Conservation (phyloP, 2,113 vertebrate species). For the Crotalus viridis region DNA sequence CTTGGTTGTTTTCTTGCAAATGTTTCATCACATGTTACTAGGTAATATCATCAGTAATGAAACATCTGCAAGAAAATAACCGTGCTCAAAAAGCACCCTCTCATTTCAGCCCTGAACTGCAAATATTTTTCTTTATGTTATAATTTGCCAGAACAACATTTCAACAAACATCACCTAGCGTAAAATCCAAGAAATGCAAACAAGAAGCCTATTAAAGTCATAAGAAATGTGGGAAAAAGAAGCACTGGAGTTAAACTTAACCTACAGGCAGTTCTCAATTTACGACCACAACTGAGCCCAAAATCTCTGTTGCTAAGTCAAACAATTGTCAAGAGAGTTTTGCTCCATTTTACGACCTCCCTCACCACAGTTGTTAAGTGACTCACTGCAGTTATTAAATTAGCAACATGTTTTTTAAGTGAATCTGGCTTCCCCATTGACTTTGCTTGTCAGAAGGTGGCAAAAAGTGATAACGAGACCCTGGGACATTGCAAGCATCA, state of each 20-base stretch:
- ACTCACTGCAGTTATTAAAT: background rate
- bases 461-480: background rate
- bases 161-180: background rate
- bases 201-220: background rate
- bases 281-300: background rate
- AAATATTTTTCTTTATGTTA: background rate
- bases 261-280: background rate
- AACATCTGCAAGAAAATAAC: background rate
- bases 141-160: background rate
- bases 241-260: background rate
- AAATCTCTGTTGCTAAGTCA: background rate
- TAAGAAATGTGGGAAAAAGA: background rate
- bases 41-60: background rate
- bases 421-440: background rate
- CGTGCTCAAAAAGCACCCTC: background rate
- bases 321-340: background rate
- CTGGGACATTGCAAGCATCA: background rate
- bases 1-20: background rate
- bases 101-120: background rate
- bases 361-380: background rate
- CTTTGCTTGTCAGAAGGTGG: background rate
- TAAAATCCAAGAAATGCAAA: background rate
- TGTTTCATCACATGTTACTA: background rate
- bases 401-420: background rate
- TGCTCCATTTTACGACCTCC: background rate